phyloP scores from a whole-genome alignment of 2,888 invertebrate species.

The Zelleria hepariella region DNA sequence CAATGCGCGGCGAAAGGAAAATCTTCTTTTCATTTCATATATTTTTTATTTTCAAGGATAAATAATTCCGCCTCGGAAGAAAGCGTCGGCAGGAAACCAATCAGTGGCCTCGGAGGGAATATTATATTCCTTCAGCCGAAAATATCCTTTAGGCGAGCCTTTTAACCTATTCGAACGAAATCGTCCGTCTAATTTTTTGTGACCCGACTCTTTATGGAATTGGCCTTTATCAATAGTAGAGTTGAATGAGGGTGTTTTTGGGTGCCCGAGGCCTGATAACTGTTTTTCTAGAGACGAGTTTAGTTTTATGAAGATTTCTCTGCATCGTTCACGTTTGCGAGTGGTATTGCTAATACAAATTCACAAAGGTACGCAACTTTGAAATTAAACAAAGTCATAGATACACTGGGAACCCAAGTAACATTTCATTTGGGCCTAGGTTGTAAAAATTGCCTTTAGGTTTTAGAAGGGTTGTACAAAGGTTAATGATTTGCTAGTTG shows the following conservation, averaged over 20 bases:
- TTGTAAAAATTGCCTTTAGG: too few species aligned
- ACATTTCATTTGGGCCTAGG: too few species aligned
- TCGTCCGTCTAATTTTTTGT: not conserved
- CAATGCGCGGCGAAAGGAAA: not conserved
- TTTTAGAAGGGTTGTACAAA: too few species aligned
- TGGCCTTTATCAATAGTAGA: not conserved
- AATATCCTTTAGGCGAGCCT: constrained; percentile 4
- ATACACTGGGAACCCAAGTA: too few species aligned
- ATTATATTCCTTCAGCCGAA: constrained; percentile 8
- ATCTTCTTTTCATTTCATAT: not conserved
- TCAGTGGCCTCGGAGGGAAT: constrained; percentile 7
- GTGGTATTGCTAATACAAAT: too few species aligned
- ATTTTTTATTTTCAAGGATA: not conserved
- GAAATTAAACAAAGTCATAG: too few species aligned
- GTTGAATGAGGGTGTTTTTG: not conserved
- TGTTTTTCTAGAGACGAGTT: too few species aligned
- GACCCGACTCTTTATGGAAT: not conserved
- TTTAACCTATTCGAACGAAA: not conserved
- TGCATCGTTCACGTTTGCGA: too few species aligned
- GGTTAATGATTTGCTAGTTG: too few species aligned
- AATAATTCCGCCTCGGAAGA: not conserved
- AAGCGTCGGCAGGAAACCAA: constrained; percentile 8
- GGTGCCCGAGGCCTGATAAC: not conserved
- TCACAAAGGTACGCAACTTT: too few species aligned
- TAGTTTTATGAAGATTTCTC: too few species aligned